Evolutionary conservation across 2,113 vertebrate genomes (phyloP).

Genomic region (Aphyosemion australe): DNA sequence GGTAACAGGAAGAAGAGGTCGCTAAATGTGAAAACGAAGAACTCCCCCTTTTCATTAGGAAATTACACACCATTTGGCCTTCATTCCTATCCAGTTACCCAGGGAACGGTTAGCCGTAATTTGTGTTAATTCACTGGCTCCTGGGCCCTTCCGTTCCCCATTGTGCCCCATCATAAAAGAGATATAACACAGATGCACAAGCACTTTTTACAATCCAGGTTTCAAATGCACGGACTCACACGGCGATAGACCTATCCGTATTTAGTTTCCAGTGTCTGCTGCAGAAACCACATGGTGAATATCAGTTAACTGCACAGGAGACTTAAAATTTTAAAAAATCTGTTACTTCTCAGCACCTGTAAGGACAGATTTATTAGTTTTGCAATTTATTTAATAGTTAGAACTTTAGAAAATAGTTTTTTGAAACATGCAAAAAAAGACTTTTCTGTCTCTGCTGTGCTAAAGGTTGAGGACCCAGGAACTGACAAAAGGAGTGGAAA

Average conservation of each 20-base stretch:
- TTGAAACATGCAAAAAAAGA: neutral
- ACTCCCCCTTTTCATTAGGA: constrained; percentile 56
- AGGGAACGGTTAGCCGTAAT: constrained; percentile 65
- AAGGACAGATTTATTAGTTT: neutral
- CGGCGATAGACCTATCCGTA: constrained; percentile 46
- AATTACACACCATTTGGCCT: constrained; percentile 66
- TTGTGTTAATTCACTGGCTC: constrained; percentile 68
- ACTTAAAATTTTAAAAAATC: neutral
- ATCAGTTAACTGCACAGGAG: constrained; percentile 33
- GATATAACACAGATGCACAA: constrained; percentile 56
- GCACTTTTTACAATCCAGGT: constrained; percentile 16
- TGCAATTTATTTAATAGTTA: neutral
- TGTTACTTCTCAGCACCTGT: constrained; percentile 27
- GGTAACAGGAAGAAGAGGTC: constrained; percentile 52
- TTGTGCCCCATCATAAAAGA: constrained; percentile 69
- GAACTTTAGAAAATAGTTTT: neutral
- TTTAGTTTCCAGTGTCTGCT: constrained; percentile 45
- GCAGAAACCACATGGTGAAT: constrained; percentile 44
- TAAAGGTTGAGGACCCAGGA: neutral
- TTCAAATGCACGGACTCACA: constrained; percentile 26
- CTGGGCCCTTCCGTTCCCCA: constrained; percentile 63
- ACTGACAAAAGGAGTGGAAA: constrained; percentile 67
- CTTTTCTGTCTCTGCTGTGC: neutral
- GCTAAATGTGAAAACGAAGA: constrained; percentile 54
- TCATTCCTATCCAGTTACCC: constrained; percentile 68